phyloP scores from a whole-genome alignment of 2,888 invertebrate genomes.

The Trissoscelio sp. region DNA sequence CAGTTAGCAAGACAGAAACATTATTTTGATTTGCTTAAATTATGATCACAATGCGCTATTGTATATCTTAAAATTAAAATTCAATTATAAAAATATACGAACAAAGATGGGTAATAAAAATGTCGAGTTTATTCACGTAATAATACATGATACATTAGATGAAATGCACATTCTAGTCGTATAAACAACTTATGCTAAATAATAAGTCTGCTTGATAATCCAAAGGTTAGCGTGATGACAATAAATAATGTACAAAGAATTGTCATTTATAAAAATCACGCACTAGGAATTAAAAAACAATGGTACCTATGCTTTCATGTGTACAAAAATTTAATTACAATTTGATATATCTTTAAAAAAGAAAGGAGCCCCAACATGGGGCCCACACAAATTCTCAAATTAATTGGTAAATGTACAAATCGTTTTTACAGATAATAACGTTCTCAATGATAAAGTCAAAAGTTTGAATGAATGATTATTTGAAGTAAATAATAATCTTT shows the following conservation, averaged over 20 bases:
- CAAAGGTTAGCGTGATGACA: slow-evolving; percentile 10
- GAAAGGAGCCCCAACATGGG: too few species aligned
- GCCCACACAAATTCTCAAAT: too few species aligned
- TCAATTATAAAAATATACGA: slow-evolving; percentile 10
- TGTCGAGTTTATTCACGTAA: slow-evolving; percentile 29
- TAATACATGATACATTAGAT: slow-evolving; percentile 20
- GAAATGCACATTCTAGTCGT: slow-evolving; percentile 9
- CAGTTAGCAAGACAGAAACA: too few species aligned
- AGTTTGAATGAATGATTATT: too few species aligned
- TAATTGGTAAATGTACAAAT: slow-evolving; percentile 8
- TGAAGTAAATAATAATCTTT: too few species aligned
- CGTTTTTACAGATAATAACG: not conserved
- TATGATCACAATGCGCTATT: too few species aligned
- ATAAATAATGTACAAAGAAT: slow-evolving; percentile 33
- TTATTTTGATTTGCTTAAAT: too few species aligned
- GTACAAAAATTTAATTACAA: too few species aligned
- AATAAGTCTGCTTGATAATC: slow-evolving; percentile 24
- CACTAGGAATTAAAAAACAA: not conserved
- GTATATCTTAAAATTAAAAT: too few species aligned
- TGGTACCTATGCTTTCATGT: not conserved
- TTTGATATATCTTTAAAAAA: too few species aligned
- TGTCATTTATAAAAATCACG: slow-evolving; percentile 3
- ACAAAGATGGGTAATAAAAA: slow-evolving; percentile 30
- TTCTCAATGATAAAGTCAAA: slow-evolving; percentile 13
- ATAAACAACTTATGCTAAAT: slow-evolving; percentile 17